Evolutionary conservation across 2,113 vertebrate species (phyloP).

Genomic region (Naja naja): DNA sequence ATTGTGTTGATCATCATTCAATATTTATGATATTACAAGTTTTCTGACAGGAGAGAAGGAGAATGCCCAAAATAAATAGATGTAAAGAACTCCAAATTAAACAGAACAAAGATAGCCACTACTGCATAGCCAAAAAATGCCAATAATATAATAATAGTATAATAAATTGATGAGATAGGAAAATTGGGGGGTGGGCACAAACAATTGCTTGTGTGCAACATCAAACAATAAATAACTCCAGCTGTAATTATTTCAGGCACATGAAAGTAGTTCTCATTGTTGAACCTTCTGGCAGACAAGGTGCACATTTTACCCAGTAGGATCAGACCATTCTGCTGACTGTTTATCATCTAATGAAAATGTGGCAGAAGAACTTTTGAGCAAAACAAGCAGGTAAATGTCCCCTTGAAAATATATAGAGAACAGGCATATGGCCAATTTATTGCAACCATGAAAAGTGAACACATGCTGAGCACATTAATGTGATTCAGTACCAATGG

Average conservation of each 20-base stretch:
- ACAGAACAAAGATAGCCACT: neutral
- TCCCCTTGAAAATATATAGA: neutral
- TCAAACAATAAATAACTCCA: conserved; percentile 1
- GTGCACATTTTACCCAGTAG: neutral
- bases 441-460: neutral
- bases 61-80: neutral
- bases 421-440: neutral
- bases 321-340: neutral
- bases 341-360: neutral
- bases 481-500: neutral
- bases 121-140: accelerated
- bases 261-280: neutral
- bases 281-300: neutral
- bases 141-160: neutral
- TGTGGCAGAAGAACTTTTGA: neutral
- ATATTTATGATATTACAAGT: neutral
- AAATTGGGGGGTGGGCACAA: neutral
- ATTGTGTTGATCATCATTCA: neutral
- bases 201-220: neutral
- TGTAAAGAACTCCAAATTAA: neutral
- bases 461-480: neutral
- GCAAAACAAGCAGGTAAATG: neutral
- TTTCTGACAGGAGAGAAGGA: neutral
- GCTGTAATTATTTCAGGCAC: neutral
- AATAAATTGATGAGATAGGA: neutral